phyloP scores from a whole-genome alignment of 2,888 invertebrate genomes.

The Acanthococcus lagerstroemiae region DNA sequence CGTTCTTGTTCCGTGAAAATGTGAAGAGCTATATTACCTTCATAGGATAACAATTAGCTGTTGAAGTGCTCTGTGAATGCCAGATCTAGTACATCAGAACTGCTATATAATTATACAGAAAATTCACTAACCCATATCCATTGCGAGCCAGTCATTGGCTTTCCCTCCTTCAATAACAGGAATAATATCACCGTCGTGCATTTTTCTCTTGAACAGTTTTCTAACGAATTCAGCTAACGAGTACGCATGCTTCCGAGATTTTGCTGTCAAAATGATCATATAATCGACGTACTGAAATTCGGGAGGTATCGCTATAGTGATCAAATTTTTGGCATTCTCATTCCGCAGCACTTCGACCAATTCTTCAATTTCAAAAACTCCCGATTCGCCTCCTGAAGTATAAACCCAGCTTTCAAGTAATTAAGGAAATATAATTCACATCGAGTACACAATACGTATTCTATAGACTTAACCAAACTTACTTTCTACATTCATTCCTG shows the following conservation, averaged over 20 bases:
- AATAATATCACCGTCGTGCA: constrained; percentile 50
- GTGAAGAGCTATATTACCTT: constrained; percentile 86
- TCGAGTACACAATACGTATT: no score
- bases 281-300: constrained; percentile 72
- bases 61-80: no score
- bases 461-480: no score
- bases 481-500: constrained; percentile 53
- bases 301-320: constrained; percentile 64
- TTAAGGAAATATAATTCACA: no score
- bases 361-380: constrained; percentile 83
- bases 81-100: no score
- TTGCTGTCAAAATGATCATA: constrained; percentile 68
- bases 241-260: constrained; percentile 61
- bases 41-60: constrained; percentile 39
- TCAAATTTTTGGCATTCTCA: constrained; percentile 70
- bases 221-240: constrained; percentile 65
- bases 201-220: constrained; percentile 65
- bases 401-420: no score
- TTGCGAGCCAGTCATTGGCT: constrained; percentile 72
- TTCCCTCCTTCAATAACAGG: constrained; percentile 68
- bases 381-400: constrained; percentile 60
- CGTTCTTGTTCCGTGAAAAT: constrained; percentile 65
- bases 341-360: constrained; percentile 61
- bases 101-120: no score
- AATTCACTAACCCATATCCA: constrained; percentile 65